Evolutionary conservation across 2,797 vertebrate genomes (phyloP).

Genomic region (Macropus fuliginosus): DNA sequence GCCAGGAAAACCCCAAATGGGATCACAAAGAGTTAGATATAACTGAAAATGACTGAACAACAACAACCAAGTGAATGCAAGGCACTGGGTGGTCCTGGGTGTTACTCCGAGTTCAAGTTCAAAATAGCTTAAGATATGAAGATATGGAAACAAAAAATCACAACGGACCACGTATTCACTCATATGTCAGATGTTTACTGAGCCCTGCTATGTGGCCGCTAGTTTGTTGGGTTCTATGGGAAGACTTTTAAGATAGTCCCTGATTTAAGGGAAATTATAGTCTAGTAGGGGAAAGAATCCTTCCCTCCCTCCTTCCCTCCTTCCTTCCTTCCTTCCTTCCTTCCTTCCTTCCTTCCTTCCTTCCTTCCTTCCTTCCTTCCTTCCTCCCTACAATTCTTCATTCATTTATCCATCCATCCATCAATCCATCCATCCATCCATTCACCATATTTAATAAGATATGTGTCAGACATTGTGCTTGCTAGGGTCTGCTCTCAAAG

Average conservation of each 20-base stretch:
- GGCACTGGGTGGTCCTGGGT: background rate
- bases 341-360: no score
- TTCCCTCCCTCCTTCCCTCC: no score
- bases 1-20: background rate
- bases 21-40: background rate
- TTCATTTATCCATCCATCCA: no score
- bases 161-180: background rate
- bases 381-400: no score
- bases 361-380: no score
- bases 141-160: background rate
- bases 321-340: no score
- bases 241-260: background rate
- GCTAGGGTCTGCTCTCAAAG: no score
- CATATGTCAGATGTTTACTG: background rate
- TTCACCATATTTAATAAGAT: no score
- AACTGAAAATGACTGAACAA: background rate
- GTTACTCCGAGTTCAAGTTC: background rate
- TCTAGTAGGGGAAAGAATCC: conserved; percentile 11
- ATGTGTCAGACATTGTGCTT: no score
- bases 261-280: conserved; percentile 6
- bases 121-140: background rate
- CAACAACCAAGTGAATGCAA: background rate
- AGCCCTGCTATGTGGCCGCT: background rate
- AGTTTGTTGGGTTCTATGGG: background rate
- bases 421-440: no score